Percentiles rank a stretch among this genome's conserved stretches.
Conservation (phyloP, 2,113 vertebrate genomes). For the Chrysemys picta region DNA sequence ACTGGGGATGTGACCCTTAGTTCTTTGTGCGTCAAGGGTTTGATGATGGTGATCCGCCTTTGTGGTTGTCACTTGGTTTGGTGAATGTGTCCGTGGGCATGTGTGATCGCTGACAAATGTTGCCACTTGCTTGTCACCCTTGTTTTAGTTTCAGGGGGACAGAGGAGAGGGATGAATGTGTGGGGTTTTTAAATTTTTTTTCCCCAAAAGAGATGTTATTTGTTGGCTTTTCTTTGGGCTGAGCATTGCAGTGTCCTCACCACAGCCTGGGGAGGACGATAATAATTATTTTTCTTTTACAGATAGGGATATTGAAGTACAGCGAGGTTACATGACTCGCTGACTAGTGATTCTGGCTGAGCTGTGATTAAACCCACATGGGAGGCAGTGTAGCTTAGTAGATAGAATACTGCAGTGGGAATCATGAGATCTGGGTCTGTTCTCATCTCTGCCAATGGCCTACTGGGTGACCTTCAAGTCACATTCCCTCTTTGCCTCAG, state of each 20-base stretch:
- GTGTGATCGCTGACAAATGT: not conserved
- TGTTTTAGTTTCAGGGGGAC: not conserved
- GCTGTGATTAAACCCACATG: fast-evolving
- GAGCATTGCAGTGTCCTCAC: not conserved
- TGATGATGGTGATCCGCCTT: not conserved
- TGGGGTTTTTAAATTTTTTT: not conserved
- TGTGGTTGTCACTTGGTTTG: not conserved
- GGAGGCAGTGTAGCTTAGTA: not conserved
- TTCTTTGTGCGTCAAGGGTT: not conserved
- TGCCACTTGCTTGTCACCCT: not conserved
- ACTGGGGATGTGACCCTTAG: not conserved
- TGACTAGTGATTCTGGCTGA: not conserved
- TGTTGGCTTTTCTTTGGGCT: not conserved
- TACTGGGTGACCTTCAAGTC: too few species aligned
- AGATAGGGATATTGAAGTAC: not conserved
- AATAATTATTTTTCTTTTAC: not conserved
- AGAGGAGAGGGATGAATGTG: not conserved
- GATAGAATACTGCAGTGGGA: not conserved
- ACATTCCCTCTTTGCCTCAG: not conserved
- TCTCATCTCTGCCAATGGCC: not conserved
- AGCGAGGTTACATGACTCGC: not conserved
- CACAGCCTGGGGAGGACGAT: not conserved
- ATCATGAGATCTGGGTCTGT: not conserved
- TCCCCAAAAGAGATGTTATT: not conserved
- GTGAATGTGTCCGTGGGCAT: not conserved